Base-by-base conservation (phyloP, 2,113 vertebrate genomes). In the Merops nubicus region DNA sequence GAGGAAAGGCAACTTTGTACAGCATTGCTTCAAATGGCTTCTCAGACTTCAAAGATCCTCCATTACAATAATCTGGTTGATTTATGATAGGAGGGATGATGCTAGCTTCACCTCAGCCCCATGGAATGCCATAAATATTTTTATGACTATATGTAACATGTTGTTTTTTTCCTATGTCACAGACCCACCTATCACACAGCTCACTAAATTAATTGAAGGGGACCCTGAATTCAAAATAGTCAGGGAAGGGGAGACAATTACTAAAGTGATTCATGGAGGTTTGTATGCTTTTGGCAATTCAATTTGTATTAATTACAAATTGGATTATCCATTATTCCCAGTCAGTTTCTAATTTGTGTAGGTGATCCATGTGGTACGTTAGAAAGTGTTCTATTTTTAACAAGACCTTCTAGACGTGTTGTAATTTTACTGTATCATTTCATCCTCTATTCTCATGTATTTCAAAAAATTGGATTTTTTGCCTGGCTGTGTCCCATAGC, bases 201-300 rank as follows among this genome's bases (percentile, higher is more conserved):
- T 98, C 40, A 98, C 98, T 53, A 97, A 96, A 85, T 87, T 98
- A 68, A 97, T 98, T 79, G 97, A 98, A 96, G 98, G 97, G 42
- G 87, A 98, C 20, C 98, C 99, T 48, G 98, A 98, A 48, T 90
- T 98, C 92, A 97, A 95, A 94, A 72, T 98, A 96, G 92, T 98
- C 93, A 97, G 95, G 78, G 98, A 98, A 98, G 98, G 98, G 36
- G 98, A 98, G 86, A 98, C 97, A 70, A 62, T 98, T 86, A 98
- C 98, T 67, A 97, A 98, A 96, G 97, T 98, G 93, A 98, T 98
- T 90, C 98, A 98, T 40, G 97, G 98, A 98, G 97, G 98, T 98
- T 95, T 29, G 93, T 97, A 96, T 74, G 33, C 5, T 92, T 95
- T 94, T 56, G 83, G 68, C 36, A 89, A 62, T 57, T 90, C 48